These are phyloP conservation scores for Halichoeres trimaculatus DNA, from an alignment of 2,113 vertebrate genomes.

Conservation along the genomic window DNA sequence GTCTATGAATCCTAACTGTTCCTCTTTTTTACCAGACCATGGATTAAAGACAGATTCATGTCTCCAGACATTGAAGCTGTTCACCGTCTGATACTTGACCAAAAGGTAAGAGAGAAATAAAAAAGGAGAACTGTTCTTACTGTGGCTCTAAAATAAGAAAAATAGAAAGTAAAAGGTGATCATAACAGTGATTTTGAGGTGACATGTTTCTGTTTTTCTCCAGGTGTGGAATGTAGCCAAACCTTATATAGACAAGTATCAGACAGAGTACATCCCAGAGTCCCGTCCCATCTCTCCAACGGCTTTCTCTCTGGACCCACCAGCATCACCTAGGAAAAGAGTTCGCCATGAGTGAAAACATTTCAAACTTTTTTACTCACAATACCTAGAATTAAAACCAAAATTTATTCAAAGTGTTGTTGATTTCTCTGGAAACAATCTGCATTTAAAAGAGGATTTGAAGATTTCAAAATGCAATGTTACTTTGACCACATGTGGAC, in stretches of 20 bases:
- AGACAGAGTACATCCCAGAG: conserved; percentile 91
- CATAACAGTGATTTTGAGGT: not conserved
- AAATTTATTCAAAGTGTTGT: not conserved
- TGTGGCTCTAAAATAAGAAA: not conserved
- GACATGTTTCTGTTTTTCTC: conserved; percentile 20
- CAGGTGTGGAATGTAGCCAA: conserved; percentile 95
- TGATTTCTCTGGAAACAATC: conserved; percentile 4
- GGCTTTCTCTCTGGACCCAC: conserved; percentile 89
- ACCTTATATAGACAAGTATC: conserved; percentile 97
- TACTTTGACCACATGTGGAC: not conserved
- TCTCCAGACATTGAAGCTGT: conserved; percentile 94
- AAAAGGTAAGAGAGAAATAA: conserved; percentile 85
- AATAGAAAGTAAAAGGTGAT: not conserved
- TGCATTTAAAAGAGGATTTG: not conserved
- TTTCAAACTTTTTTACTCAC: not conserved
- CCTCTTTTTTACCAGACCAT: conserved; percentile 84
- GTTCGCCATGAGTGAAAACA: conserved; percentile 78
- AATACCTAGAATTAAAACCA: not conserved
- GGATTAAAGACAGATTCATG: conserved; percentile 99
- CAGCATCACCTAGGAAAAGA: conserved; percentile 80
- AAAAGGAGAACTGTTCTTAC: no score
- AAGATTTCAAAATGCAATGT: conserved; percentile 20
- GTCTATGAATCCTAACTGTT: not conserved
- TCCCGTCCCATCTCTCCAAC: conserved; percentile 93
- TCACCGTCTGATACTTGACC: conserved; percentile 91